These are phyloP conservation scores for Sarcoramphus papa DNA, from an alignment of 2,797 vertebrate species.

Conservation along the genomic window DNA sequence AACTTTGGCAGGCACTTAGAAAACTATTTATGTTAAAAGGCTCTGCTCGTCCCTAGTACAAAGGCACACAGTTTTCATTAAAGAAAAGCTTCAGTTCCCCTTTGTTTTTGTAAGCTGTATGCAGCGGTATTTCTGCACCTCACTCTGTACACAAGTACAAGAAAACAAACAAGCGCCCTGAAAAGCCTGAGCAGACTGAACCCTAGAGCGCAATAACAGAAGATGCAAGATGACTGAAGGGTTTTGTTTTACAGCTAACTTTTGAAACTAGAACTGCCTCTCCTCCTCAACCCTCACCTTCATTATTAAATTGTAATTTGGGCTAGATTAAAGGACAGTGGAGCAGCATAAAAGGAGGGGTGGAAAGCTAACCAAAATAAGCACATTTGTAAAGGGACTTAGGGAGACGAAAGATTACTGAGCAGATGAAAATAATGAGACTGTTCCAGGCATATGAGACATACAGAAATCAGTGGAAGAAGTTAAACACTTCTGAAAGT, in stretches of 20 bases:
- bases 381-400: neutral
- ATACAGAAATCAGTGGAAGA: neutral
- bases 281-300: conserved; percentile 4
- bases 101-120: neutral
- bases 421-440: neutral
- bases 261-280: neutral
- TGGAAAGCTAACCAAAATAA: conserved; percentile 40
- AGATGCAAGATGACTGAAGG: neutral
- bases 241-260: neutral
- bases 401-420: neutral
- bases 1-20: neutral
- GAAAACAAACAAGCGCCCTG: neutral
- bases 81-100: neutral
- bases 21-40: neutral
- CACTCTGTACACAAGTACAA: neutral
- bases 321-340: conserved; percentile 44
- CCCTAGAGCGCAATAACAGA: neutral
- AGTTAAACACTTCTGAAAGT: neutral
- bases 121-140: neutral
- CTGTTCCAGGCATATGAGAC: neutral
- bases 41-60: neutral
- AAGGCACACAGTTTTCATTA: neutral
- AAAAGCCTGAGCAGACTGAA: neutral
- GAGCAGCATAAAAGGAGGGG: conserved; percentile 3
- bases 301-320: conserved; percentile 20